Percentiles rank a stretch among this genome's conserved stretches.
Conservation (phyloP, 2,888 invertebrate genomes). For the Eristalis intricaria region DNA sequence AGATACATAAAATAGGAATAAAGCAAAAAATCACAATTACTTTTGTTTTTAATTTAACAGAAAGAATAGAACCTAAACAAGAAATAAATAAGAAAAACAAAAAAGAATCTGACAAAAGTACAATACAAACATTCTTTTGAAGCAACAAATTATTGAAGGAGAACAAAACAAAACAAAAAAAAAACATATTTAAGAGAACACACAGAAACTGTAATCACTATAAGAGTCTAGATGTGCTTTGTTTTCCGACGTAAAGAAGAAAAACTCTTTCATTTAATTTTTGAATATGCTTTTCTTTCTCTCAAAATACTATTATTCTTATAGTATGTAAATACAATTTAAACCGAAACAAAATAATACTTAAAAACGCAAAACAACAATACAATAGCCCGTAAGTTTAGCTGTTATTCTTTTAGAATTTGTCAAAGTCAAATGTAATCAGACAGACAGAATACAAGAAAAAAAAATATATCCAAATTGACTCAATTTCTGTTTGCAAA, state of each 20-base stretch:
- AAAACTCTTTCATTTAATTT: conserved; percentile 13
- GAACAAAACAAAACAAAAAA: not conserved
- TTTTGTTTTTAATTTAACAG: conserved; percentile 34
- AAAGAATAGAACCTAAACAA: conserved; percentile 18
- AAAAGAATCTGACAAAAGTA: conserved; percentile 66
- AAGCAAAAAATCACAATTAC: conserved; percentile 27
- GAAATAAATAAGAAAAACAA: too few relatives aligned
- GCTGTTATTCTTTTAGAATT: conserved; percentile 73
- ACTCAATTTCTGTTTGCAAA: conserved; percentile 59
- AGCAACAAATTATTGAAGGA: conserved; percentile 17
- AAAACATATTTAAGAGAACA: not conserved
- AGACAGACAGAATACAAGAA: conserved; percentile 37
- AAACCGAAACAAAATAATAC: conserved; percentile 31
- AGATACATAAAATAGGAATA: conserved; percentile 41
- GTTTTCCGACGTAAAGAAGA: not conserved
- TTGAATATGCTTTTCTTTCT: conserved; percentile 24
- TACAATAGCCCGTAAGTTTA: conserved; percentile 74
- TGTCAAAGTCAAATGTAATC: conserved; percentile 52
- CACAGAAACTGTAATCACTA: not conserved
- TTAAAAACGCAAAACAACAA: conserved; percentile 37
- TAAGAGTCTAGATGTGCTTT: conserved; percentile 28
- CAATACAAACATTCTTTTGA: conserved; percentile 61
- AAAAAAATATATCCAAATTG: conserved; percentile 23
- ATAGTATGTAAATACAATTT: conserved; percentile 46
- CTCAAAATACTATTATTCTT: conserved; percentile 44